A percentile compares a stretch with the other conserved stretches of the same genome.
Evolutionary conservation across 2,113 vertebrate species (phyloP).

Genomic region (Anguilla rostrata): DNA sequence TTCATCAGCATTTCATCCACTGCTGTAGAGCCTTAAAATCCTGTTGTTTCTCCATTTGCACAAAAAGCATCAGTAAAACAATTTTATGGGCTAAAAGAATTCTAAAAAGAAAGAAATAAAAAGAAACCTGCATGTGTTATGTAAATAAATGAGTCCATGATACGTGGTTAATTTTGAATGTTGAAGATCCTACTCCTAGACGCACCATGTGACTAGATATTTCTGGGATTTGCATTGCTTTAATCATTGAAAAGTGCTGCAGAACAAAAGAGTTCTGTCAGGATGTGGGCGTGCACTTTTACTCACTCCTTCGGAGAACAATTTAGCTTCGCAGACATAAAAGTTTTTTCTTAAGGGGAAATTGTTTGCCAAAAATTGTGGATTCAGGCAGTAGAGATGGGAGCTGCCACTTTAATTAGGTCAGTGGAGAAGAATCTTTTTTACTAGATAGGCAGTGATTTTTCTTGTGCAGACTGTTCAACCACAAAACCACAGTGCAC

Average conservation of each 20-base stretch:
- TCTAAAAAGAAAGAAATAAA: background rate
- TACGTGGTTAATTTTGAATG: background rate
- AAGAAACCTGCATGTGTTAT: background rate
- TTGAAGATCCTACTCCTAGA: background rate
- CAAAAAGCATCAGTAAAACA: background rate
- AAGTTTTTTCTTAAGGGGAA: background rate
- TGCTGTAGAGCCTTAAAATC: background rate
- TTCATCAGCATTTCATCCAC: background rate
- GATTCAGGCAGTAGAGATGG: background rate
- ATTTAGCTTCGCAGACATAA: background rate
- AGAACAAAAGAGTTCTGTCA: too few relatives aligned
- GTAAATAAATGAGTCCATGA: background rate
- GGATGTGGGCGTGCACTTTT: background rate
- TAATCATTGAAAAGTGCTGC: too few relatives aligned
- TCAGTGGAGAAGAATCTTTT: background rate
- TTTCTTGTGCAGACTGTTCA: background rate
- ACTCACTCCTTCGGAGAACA: too few relatives aligned
- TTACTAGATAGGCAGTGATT: background rate
- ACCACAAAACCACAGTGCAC: background rate
- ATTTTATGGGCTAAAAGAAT: background rate
- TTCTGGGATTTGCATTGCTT: background rate
- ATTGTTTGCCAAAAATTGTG: background rate
- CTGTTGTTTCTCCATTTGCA: background rate
- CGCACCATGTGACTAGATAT: background rate
- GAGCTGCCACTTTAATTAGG: slow-evolving; percentile 10